Percentiles rank a stretch among this genome's conserved stretches.
Evolutionary conservation across 2,888 invertebrate species (phyloP).

Genomic region (Ormyrus rosae): DNA sequence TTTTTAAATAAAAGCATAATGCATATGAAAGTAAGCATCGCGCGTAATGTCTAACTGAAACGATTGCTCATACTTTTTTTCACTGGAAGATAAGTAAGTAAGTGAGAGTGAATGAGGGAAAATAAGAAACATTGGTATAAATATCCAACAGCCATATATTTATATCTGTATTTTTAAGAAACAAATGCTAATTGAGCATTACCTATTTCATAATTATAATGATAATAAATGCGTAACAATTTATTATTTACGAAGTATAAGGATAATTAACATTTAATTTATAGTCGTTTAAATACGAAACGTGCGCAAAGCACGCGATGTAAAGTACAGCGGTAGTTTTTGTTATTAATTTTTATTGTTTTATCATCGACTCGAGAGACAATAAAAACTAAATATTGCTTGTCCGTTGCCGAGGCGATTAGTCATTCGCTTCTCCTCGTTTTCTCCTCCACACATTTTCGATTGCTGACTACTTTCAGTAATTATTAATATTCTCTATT

Average conservation of each 20-base stretch:
- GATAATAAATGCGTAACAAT: constrained; percentile 76
- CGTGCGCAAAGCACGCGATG: constrained; percentile 59
- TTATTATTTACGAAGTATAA: constrained; percentile 73
- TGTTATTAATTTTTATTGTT: constrained; percentile 58
- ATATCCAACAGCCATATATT: constrained; percentile 77
- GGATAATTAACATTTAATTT: constrained; percentile 75
- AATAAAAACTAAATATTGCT: constrained; percentile 75
- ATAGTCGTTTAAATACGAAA: constrained; percentile 74
- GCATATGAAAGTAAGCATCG: neutral
- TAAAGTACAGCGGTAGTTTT: constrained; percentile 69
- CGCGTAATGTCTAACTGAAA: too few relatives aligned
- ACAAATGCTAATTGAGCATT: constrained; percentile 77
- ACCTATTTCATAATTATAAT: constrained; percentile 75
- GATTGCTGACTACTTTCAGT: constrained; percentile 68
- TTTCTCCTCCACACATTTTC: constrained; percentile 53
- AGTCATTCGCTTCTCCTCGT: constrained; percentile 62
- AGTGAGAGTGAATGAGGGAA: neutral
- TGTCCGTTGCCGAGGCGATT: constrained; percentile 70
- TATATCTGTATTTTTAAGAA: constrained; percentile 75
- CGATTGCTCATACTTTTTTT: too few relatives aligned
- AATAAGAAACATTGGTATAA: constrained; percentile 58
- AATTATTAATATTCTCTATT: constrained; percentile 61
- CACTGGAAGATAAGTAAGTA: neutral
- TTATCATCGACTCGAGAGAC: constrained; percentile 65
- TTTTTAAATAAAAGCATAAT: neutral